phyloP scores from a whole-genome alignment of 2,888 invertebrate species.

The Epirrita christyi region DNA sequence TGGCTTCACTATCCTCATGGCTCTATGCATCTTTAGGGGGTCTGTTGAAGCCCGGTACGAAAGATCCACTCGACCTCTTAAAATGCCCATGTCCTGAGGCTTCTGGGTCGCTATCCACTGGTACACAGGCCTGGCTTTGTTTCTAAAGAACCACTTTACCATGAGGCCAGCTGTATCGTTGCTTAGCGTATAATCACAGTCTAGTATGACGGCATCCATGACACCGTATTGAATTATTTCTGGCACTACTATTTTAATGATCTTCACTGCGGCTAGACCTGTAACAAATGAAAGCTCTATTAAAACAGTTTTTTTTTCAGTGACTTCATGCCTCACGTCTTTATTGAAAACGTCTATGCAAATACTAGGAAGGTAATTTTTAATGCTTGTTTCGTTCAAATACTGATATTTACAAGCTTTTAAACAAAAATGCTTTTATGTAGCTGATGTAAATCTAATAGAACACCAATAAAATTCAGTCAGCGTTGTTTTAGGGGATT shows the following conservation, averaged over 20 bases:
- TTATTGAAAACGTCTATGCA: too few relatives aligned
- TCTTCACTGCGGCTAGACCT: slow-evolving; percentile 85
- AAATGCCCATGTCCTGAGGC: slow-evolving; percentile 87
- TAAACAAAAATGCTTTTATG: neutral
- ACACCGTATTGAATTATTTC: slow-evolving; percentile 86
- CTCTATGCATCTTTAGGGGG: slow-evolving; percentile 88
- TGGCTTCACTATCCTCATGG: slow-evolving; percentile 89
- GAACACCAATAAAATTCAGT: slow-evolving; percentile 30
- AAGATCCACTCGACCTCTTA: slow-evolving; percentile 85
- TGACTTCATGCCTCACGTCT: too few relatives aligned
- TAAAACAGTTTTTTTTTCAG: neutral
- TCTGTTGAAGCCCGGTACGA: slow-evolving; percentile 87
- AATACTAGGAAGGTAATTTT: too few relatives aligned
- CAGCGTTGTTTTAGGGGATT: slow-evolving; percentile 33
- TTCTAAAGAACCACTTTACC: slow-evolving; percentile 91
- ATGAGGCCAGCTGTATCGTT: slow-evolving; percentile 88
- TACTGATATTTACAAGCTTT: neutral
- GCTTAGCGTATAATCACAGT: slow-evolving; percentile 89
- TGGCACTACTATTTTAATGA: slow-evolving; percentile 86
- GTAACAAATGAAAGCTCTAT: slow-evolving; percentile 63
- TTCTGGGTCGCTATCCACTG: slow-evolving; percentile 90
- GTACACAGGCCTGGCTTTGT: slow-evolving; percentile 88
- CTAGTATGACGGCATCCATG: slow-evolving; percentile 86
- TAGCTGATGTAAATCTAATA: slow-evolving; percentile 25
- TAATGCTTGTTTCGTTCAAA: too few relatives aligned